A percentile compares a stretch with the other conserved stretches of the same genome.
phyloP scores from a whole-genome alignment of 2,113 vertebrate genomes.

The Riparia riparia region DNA sequence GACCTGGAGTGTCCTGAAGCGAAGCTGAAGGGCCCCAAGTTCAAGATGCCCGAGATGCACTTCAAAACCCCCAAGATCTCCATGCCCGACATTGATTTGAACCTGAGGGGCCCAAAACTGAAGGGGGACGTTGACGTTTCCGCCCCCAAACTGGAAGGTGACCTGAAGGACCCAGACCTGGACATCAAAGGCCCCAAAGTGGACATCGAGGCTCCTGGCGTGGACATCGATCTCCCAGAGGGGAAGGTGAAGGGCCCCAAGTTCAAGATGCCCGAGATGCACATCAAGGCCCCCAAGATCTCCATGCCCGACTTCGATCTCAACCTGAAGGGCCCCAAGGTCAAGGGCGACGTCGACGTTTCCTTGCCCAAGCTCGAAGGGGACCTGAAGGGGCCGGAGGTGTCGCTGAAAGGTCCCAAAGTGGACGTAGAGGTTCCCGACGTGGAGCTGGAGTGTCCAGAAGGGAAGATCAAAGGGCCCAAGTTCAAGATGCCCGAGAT shows the following conservation, averaged over 20 bases:
- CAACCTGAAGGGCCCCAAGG: constrained; percentile 59
- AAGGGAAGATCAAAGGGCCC: constrained; percentile 48
- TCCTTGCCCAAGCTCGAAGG: constrained; percentile 19
- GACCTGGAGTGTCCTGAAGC: not conserved
- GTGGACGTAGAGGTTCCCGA: constrained; percentile 36
- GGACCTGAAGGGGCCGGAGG: not conserved
- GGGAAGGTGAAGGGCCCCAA: constrained; percentile 25
- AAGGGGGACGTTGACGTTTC: not conserved
- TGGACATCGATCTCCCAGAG: not conserved
- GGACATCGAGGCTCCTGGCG: not conserved
- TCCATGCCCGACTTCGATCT: constrained; percentile 49
- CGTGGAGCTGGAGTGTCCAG: constrained; percentile 42
- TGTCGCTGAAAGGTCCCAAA: constrained; percentile 39
- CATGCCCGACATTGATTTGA: constrained; percentile 37
- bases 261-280: not conserved
- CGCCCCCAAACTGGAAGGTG: not conserved
- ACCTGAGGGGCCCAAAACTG: constrained; percentile 46
- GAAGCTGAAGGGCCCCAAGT: constrained; percentile 67
- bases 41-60: constrained; percentile 52
- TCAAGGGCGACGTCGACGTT: not conserved
- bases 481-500: constrained; percentile 69
- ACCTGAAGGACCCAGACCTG: not conserved
- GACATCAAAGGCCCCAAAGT: constrained; percentile 48
- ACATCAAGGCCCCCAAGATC: constrained; percentile 28
- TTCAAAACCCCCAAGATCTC: constrained; percentile 50